Conservation (phyloP, 2,113 vertebrate species). For the Sula dactylatra region DNA sequence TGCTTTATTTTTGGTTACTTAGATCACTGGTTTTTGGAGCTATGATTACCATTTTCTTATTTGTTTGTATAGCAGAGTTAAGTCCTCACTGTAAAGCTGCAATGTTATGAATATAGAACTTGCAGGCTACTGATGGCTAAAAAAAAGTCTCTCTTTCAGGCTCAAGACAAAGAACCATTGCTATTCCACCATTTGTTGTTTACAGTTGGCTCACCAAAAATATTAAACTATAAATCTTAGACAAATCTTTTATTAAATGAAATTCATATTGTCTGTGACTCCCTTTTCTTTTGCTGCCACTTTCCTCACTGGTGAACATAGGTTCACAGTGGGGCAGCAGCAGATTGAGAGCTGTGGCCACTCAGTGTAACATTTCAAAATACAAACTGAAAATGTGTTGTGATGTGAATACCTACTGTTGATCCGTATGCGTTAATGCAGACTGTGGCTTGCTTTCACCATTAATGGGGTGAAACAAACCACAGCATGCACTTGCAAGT, state of each 20-base stretch:
- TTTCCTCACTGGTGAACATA: background rate
- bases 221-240: background rate
- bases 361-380: constrained; percentile 44
- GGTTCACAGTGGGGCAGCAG: background rate
- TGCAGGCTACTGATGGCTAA: background rate
- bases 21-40: background rate
- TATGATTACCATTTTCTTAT: background rate
- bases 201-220: background rate
- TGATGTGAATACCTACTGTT: constrained; percentile 29
- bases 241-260: constrained; percentile 6
- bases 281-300: background rate
- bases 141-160: background rate
- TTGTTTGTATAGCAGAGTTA: background rate
- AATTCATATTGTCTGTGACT: background rate
- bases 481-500: constrained; percentile 3
- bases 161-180: background rate
- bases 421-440: background rate
- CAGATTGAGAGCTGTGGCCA: background rate
- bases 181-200: background rate
- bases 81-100: background rate
- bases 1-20: background rate
- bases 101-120: background rate
- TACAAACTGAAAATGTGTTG: constrained; percentile 43
- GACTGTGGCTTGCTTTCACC: background rate
- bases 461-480: constrained; percentile 34